phyloP scores from a whole-genome alignment of 2,797 vertebrate genomes.

The Spinus olivaceus region DNA sequence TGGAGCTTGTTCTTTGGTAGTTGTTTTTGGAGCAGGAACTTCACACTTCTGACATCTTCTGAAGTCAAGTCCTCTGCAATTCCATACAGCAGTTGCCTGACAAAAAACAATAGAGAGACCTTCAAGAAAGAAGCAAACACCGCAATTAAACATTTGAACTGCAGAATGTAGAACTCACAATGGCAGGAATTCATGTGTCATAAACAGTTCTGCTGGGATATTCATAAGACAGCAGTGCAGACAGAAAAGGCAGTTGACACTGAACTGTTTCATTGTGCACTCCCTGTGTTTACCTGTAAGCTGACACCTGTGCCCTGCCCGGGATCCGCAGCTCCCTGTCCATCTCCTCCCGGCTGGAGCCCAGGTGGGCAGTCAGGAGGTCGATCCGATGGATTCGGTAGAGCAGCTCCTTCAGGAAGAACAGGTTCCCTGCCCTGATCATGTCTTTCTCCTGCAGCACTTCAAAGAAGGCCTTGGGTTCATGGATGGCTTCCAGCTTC shows the following conservation, averaged over 20 bases:
- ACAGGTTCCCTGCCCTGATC: background rate
- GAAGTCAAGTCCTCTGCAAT: slow-evolving; percentile 36
- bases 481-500: slow-evolving; percentile 50
- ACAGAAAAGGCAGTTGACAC: background rate
- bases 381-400: slow-evolving; percentile 51
- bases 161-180: background rate
- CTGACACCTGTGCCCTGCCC: slow-evolving; percentile 38
- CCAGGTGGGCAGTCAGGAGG: slow-evolving; percentile 34
- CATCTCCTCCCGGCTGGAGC: slow-evolving; percentile 34
- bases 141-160: background rate
- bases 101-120: background rate
- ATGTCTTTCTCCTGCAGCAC: slow-evolving; percentile 52
- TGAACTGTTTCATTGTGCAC: background rate
- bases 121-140: background rate
- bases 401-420: slow-evolving; percentile 72
- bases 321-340: slow-evolving; percentile 4
- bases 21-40: slow-evolving; percentile 14
- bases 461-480: slow-evolving; percentile 50
- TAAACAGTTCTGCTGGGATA: background rate
- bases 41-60: background rate
- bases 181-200: background rate
- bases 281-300: slow-evolving; percentile 65
- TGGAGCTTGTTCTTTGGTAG: slow-evolving; percentile 34
- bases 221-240: background rate
- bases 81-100: slow-evolving; percentile 46